phyloP scores from a whole-genome alignment of 2,797 vertebrate species.

The Karalla daura region DNA sequence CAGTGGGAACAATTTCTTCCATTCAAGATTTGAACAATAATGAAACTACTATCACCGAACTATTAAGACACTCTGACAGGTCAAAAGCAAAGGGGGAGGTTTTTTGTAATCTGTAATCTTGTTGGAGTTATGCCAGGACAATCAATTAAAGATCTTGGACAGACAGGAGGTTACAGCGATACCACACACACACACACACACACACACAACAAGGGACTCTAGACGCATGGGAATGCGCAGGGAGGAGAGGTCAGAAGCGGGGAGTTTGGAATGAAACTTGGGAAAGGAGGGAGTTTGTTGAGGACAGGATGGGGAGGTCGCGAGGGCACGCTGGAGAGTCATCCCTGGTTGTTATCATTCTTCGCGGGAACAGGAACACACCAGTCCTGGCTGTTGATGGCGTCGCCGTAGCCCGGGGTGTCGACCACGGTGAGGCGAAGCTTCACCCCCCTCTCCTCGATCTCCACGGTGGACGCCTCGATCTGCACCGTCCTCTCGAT shows the following conservation, averaged over 20 bases:
- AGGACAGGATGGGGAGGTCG: conserved; percentile 38
- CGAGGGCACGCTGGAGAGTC: conserved; percentile 27
- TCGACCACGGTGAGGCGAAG: conserved; percentile 98
- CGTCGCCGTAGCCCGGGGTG: conserved; percentile 96
- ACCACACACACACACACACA: conserved; percentile 5
- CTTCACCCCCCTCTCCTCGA: conserved; percentile 97
- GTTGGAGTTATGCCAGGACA: conserved; percentile 26
- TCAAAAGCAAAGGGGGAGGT: neutral
- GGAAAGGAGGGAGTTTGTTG: conserved; percentile 37
- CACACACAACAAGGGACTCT: conserved; percentile 13
- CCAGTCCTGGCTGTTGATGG: conserved; percentile 97
- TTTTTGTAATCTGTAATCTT: neutral
- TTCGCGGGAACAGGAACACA: conserved; percentile 45
- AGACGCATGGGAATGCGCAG: conserved; percentile 40
- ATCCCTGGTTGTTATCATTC: conserved; percentile 35
- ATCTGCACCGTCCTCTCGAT: conserved; percentile 99
- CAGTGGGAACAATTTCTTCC: no score
- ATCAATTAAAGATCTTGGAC: conserved; percentile 26
- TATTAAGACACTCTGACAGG: neutral
- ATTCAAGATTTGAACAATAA: no score
- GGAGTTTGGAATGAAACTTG: conserved; percentile 47
- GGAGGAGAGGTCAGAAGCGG: conserved; percentile 35
- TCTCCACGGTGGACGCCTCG: conserved; percentile 97
- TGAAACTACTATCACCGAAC: no score
- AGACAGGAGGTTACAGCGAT: neutral